Conservation (phyloP, 2,113 vertebrate genomes). For the Raja brachyura region DNA sequence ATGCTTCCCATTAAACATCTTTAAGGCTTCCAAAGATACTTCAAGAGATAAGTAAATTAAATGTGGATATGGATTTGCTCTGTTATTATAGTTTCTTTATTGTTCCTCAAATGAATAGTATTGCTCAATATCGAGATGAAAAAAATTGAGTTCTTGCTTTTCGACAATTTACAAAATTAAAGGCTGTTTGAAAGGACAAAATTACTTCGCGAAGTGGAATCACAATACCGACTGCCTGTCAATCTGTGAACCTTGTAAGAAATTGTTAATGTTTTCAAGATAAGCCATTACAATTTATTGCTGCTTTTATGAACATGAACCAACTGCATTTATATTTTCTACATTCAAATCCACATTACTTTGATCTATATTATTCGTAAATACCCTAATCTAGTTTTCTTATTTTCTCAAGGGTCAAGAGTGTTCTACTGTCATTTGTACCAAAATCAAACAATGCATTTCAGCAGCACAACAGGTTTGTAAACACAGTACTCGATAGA, state of each 20-base stretch:
- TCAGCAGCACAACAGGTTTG: not conserved
- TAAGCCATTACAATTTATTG: not conserved
- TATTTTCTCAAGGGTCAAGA: too few species aligned
- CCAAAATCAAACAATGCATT: too few species aligned
- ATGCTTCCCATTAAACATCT: not conserved
- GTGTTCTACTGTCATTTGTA: too few species aligned
- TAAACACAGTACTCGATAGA: too few species aligned
- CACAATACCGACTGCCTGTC: not conserved
- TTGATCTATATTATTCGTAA: not conserved
- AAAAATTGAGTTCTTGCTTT: not conserved
- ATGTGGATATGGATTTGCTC: not conserved
- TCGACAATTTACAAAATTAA: slow-evolving; percentile 11
- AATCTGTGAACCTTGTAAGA: not conserved
- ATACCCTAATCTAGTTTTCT: not conserved
- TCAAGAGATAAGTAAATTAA: not conserved
- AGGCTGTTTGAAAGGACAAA: not conserved
- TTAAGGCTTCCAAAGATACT: not conserved
- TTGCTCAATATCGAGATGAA: not conserved
- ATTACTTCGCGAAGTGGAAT: not conserved
- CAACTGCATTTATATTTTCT: not conserved
- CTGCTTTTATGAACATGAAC: not conserved
- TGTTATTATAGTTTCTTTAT: not conserved
- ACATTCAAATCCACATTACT: not conserved
- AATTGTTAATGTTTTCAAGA: not conserved
- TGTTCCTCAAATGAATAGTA: not conserved